Evolutionary conservation across 2,888 invertebrate species (phyloP), one percentile per base, ranked within the genome.

Genomic region (Anarsia innoxiella): DNA sequence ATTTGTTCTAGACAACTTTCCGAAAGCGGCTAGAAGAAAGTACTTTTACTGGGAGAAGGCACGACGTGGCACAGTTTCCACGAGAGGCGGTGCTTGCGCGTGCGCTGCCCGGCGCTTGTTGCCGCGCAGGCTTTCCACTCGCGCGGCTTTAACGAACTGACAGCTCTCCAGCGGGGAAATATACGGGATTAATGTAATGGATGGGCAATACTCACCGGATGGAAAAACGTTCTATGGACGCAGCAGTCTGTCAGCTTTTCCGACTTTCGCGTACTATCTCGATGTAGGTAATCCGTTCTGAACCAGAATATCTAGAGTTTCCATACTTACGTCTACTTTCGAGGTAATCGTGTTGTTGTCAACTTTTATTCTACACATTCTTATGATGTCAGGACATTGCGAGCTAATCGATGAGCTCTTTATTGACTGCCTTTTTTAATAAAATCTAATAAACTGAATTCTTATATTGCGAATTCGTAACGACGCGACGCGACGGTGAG

Each of bases 21-120:
- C 70, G 79, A 82, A 82, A 80, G 78, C 78, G 77, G 77, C 68
- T 66, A 57, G 76, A 83, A 80, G 83, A 83, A 83, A 84, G 82
- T 80, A 79, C 82, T 84, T 83, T 83, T 84, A 80, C 82, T 82
- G 58, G 65, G 72, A 75, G 78, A 70, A 68, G 64, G 66, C 62
- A 59, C 65, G 66, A 63, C 56, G 64, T 77, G 83, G 65, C 83
- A 79, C 70, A 82, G 83, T 84, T 84, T 82, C 83, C 80, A 82
- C 78, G 77, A 57, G 56, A 54, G 52, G 53, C 42, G 49, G 43
- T 42, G 47, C 45, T 44, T 48, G 49, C 44, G 30, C 35, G 28
- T 39, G 51, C 44, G 46, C 47, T 51, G 45, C 40, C n/a, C 45
- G 48, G 59, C 55, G 58, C 56, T 44, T 48, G 34, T 27, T 32